phyloP scores from a whole-genome alignment of 2,797 vertebrate genomes.

The Sitta carolinensis region DNA sequence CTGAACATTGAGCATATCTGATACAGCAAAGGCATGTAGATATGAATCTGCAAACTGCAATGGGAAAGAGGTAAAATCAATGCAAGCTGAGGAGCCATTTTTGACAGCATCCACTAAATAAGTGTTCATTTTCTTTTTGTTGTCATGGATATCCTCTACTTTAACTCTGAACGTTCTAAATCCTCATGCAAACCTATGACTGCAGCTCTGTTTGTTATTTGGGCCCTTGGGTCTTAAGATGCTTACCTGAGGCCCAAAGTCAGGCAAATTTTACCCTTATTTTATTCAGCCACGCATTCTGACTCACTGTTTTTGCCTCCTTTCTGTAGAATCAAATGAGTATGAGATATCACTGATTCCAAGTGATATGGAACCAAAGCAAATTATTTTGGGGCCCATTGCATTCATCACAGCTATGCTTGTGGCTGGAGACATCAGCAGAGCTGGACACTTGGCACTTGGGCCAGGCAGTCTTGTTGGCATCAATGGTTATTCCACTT shows the following conservation, averaged over 20 bases:
- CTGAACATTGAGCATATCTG: background rate
- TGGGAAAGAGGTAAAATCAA: background rate
- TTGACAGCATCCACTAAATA: background rate
- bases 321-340: background rate
- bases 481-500: background rate
- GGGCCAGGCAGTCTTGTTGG: background rate
- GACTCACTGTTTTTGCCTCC: background rate
- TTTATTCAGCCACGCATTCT: background rate
- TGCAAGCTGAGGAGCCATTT: background rate
- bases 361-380: background rate
- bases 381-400: background rate
- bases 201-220: background rate
- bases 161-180: background rate
- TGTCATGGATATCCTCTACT: background rate
- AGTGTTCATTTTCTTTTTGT: background rate
- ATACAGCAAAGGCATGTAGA: background rate
- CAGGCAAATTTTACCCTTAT: background rate
- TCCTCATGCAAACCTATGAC: background rate
- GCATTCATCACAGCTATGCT: background rate
- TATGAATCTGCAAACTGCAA: background rate
- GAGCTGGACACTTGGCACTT: accelerated
- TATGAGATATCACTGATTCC: background rate
- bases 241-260: background rate
- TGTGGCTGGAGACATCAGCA: background rate
- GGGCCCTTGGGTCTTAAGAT: background rate